Evolutionary conservation across 2,113 vertebrate genomes (phyloP).

Genomic region (Prochilodus magdalenae): DNA sequence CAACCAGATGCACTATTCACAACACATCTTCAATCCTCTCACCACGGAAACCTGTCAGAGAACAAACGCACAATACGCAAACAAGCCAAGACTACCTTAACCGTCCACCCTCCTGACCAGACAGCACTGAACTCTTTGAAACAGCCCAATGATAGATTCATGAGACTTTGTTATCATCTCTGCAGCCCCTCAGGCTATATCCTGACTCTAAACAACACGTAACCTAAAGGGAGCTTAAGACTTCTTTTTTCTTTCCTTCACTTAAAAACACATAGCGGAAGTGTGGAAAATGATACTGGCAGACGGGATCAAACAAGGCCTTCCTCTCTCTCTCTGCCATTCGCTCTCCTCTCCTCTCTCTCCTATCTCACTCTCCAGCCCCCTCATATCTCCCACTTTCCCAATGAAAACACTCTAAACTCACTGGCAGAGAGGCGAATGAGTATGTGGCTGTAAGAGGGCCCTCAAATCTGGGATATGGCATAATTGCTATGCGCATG

Average conservation of each 20-base stretch:
- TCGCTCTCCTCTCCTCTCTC: neutral
- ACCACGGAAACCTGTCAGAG: neutral
- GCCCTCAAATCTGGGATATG: neutral
- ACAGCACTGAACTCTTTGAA: neutral
- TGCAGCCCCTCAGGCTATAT: neutral
- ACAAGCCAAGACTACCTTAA: neutral
- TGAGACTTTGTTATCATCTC: neutral
- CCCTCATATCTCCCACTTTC: neutral
- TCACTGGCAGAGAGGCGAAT: neutral
- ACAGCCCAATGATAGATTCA: neutral
- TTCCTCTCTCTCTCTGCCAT: neutral
- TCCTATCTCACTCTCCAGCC: neutral
- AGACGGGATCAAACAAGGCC: neutral
- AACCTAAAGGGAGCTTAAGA: neutral
- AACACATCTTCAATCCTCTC: neutral
- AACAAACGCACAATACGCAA: neutral
- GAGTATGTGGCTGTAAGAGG: neutral
- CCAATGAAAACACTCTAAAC: neutral
- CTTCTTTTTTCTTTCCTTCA: neutral
- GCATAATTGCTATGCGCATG: neutral
- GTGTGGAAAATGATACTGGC: neutral
- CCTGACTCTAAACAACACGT: neutral
- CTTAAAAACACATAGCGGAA: neutral
- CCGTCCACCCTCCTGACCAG: neutral
- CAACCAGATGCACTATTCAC: neutral